Evolutionary conservation across 2,888 invertebrate genomes (phyloP).

Genomic region (Acanthosepion lycidas): DNA sequence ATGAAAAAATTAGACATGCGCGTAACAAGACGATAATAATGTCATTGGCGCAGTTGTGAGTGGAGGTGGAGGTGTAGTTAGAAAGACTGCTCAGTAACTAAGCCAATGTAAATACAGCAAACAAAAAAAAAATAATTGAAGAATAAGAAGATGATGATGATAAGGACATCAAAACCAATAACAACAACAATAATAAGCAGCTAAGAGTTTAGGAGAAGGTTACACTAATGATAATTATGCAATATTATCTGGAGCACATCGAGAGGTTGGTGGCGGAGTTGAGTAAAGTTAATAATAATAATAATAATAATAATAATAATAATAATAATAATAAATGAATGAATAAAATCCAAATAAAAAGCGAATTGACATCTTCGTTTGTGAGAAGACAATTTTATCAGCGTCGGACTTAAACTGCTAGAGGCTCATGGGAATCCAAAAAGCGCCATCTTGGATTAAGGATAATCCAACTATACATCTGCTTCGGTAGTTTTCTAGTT

Average conservation of each 20-base stretch:
- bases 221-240: not conserved
- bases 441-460: slow-evolving; percentile 8
- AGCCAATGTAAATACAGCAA: no score
- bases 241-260: not conserved
- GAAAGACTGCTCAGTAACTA: no score
- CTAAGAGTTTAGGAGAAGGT: not conserved
- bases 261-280: not conserved
- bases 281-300: no score
- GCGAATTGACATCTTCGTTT: not conserved
- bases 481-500: not conserved
- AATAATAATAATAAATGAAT: not conserved
- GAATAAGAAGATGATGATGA: no score
- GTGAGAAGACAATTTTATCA: slow-evolving; percentile 13
- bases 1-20: no score
- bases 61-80: no score
- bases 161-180: no score
- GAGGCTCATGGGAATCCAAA: not conserved
- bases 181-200: not conserved
- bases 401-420: not conserved
- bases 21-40: no score
- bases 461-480: not conserved
- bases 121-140: no score
- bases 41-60: no score
- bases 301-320: no score
- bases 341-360: not conserved